Conservation (phyloP, 2,888 invertebrate species). For the Hyposoter dolosus region DNA sequence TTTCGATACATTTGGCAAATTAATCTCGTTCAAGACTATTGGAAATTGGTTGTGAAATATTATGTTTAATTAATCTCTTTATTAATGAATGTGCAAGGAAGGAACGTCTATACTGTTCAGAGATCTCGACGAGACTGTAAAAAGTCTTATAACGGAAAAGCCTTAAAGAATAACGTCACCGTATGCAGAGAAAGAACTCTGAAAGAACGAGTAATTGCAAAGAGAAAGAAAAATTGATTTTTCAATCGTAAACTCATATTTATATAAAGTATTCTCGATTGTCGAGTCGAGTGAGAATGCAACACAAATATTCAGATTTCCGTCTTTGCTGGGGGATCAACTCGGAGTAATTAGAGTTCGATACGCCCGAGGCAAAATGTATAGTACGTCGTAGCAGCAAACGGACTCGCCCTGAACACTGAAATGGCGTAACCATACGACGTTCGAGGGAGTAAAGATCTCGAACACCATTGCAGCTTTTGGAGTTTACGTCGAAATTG, state of each 20-base stretch:
- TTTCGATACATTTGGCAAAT: not conserved
- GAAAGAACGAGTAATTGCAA: no score
- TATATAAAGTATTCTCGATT: no score
- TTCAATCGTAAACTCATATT: no score
- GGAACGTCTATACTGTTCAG: no score
- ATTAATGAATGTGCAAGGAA: no score
- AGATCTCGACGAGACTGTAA: no score
- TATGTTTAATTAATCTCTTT: no score
- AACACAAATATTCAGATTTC: constrained; percentile 1
- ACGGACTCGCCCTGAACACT: constrained; percentile 54
- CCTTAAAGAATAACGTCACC: no score
- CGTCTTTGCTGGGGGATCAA: not conserved
- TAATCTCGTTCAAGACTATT: not conserved
- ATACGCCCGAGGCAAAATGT: not conserved
- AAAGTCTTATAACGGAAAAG: no score
- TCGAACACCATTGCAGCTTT: not conserved
- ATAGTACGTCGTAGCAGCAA: constrained; percentile 33
- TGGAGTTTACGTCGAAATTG: constrained; percentile 13
- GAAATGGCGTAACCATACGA: constrained; percentile 62
- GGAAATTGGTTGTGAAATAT: no score
- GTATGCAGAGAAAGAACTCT: no score
- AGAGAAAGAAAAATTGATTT: no score
- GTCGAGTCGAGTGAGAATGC: not conserved
- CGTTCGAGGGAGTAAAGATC: constrained; percentile 1
- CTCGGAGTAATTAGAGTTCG: constrained; percentile 32